Base-by-base conservation (phyloP, 2,113 vertebrate species). In the Tapirus terrestris region DNA sequence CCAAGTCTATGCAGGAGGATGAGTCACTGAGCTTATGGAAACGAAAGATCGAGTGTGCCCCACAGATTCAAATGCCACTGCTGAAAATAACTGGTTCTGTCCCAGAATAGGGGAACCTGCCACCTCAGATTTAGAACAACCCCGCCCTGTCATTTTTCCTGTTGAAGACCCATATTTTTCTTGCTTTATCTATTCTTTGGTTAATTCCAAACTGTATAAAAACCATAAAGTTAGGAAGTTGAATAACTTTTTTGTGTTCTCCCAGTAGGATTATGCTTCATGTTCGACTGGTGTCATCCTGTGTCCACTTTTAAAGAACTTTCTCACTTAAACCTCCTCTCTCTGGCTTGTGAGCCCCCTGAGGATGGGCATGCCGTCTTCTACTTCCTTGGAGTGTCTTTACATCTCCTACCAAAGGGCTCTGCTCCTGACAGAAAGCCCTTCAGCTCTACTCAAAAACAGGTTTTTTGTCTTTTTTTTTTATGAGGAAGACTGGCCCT, bases 181-280 rank as follows among this genome's bases (percentile, higher is more conserved):
- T 67, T 16, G 6, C 20, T 79, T 92, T 6, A 58, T 60, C 43
- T 83, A 1, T 1, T 45, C 93, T 75, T 85, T 61, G 21, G 72
- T 27, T 53, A 56, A 33, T 31, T 84, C 18, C 12, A 43, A 68
- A 76, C 33, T 29, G 33, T 18, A 51, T 21, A 53, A 77, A 85
- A 60, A 20, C 82, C 4, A 31, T 1, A 6, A 23, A 6, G 75
- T 13, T 5, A 75, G 61, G 43, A 43, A 65, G 73, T 0, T 12
- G 14, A 53, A 8, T 7, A 6, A 39, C 3, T 29, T 25, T 12
- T 4, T 51, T 14, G 14, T 8, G 48, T 29, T 20, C 75, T 10
- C 18, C 12, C 20, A 36, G 48, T 8, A 27, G 43, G 1, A 0
- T 2, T 10, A 8, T 0, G 12, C 3, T 25, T 13, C 0, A 1